These are phyloP conservation scores for Brachypodius melanocephalos DNA, from an alignment of 2,113 vertebrate genomes.

Conservation along the genomic window DNA sequence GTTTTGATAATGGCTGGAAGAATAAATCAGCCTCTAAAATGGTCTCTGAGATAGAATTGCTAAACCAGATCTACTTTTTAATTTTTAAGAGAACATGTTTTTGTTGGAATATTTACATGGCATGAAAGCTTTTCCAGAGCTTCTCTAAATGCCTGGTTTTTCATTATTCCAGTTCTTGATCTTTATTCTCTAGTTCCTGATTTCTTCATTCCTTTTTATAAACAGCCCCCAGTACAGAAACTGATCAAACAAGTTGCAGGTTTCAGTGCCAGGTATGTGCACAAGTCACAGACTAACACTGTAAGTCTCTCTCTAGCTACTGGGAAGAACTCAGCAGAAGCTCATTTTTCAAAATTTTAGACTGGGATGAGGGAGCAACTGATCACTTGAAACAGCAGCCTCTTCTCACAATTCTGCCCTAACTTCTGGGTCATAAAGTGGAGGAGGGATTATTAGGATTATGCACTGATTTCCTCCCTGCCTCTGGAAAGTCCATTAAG, in stretches of 20 bases:
- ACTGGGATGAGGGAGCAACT: background rate
- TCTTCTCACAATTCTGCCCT: background rate
- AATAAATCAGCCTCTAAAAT: background rate
- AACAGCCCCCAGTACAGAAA: background rate
- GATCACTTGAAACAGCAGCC: background rate
- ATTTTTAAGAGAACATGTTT: constrained; percentile 20
- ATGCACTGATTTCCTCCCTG: background rate
- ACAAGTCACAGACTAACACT: background rate
- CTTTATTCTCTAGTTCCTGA: background rate
- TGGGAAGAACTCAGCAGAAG: background rate
- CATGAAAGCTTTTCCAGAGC: background rate
- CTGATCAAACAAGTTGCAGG: background rate
- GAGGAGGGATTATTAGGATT: background rate
- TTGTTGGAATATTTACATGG: background rate
- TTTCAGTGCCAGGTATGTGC: background rate
- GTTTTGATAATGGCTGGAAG: constrained; percentile 24
- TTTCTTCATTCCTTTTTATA: background rate
- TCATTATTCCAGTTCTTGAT: background rate
- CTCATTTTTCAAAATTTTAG: background rate
- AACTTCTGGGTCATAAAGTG: background rate
- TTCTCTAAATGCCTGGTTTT: background rate
- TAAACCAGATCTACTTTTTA: background rate
- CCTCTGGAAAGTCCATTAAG: background rate
- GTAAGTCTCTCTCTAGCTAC: background rate
- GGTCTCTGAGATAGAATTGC: background rate